Evolutionary conservation across 2,888 invertebrate genomes (phyloP).

Genomic region (Tryphoninae sp.): DNA sequence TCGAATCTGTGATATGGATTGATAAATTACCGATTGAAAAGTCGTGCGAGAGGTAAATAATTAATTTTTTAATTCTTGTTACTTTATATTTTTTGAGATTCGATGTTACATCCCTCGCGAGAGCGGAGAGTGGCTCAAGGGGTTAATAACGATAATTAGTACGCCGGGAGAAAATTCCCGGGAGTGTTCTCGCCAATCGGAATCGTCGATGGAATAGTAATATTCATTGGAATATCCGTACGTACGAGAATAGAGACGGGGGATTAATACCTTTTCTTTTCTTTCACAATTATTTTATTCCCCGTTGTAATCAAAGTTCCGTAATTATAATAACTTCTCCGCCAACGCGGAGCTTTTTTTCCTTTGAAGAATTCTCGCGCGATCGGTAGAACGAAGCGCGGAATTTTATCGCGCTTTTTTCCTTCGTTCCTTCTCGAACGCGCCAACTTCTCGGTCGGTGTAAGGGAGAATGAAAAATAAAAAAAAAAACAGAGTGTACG

Average conservation of each 20-base stretch:
- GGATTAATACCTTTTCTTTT: conserved; percentile 9
- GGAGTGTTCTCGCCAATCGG: neutral
- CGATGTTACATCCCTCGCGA: neutral
- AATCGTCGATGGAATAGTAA: conserved; percentile 19
- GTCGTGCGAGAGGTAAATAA: neutral
- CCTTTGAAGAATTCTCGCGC: conserved; percentile 42
- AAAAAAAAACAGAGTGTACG: neutral
- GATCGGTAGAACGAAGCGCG: conserved; percentile 30
- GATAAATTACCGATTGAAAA: too few relatives aligned
- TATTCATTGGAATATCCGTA: neutral
- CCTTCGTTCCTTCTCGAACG: conserved; percentile 14
- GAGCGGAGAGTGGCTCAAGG: conserved; percentile 1
- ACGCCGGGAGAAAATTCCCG: neutral
- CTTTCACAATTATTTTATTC: conserved; percentile 26
- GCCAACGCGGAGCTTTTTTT: conserved; percentile 18
- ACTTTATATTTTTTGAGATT: neutral
- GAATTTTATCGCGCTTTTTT: conserved; percentile 31
- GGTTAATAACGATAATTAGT: conserved; percentile 42
- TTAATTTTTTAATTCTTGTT: neutral
- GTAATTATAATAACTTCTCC: conserved; percentile 48
- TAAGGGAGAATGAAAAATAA: conserved; percentile 14
- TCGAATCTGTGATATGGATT: too few relatives aligned
- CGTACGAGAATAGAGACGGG: neutral
- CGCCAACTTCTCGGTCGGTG: conserved; percentile 37
- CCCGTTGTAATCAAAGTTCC: conserved; percentile 47